Evolutionary conservation across 2,888 invertebrate genomes (phyloP), one percentile per base, ranked within the genome.

Genomic region (Ichneumon xanthorius): DNA sequence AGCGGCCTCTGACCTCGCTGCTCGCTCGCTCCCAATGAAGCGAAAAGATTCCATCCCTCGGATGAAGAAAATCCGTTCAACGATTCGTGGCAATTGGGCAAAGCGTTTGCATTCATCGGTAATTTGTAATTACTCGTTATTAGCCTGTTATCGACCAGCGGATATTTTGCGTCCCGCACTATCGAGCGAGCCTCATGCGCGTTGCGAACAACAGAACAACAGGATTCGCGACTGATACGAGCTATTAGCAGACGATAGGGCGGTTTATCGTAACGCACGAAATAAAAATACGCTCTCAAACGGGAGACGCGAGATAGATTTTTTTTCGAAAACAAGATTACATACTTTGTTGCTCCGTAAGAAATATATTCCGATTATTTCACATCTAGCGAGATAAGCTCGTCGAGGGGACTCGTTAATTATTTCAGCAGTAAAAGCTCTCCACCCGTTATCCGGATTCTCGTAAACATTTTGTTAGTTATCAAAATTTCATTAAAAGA

Each of bases 1-100:
- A 50, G 48, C 48, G 26, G 37, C 75, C 75, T 75, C 58, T 75
- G 68, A 81, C 81, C 81, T 58, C 68, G 48, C 67, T 22, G 72
- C 65, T 30, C 1, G 33, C n/a, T 40, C 45, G 9, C n/a, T 58
- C n/a, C n/a, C 65, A 53, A 58, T 55, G 50, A 11, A 61, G 67
- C 48, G 9, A 33, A 63, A 55, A 70, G n/a, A 70, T 67, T 72
- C 19, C 50, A 53, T 11, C 16, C 67, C 50, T 63, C 16, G 26
- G 22, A 68, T 16, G 9, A 65, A 22, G 7, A 30, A 5, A 61
- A 33, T 50, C 19, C 67, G 40, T n/a, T 19, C n/a, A 9, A 19
- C 40, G 67, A 67, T 19, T n/a, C 19, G 37, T 9, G n/a, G 48
- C 61, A 63, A 53, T 68, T 58, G 48, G 16, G 37, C 48, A 33